Evolutionary conservation across 2,113 vertebrate genomes (phyloP), one percentile per base, ranked within the genome.

Genomic region (Sialia sialis): DNA sequence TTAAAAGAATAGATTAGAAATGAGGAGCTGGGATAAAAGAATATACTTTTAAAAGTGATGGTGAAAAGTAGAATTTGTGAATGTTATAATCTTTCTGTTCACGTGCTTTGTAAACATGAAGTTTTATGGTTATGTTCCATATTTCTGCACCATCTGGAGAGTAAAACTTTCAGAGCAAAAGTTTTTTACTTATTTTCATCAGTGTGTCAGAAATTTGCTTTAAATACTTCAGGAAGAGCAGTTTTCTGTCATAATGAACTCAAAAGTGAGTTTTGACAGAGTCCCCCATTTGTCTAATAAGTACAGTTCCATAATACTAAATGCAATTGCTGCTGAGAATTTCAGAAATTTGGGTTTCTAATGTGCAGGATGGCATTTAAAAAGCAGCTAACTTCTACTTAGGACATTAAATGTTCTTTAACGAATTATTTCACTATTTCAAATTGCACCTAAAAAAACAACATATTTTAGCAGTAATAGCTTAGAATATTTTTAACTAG

Each of bases 1-100:
- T 95, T 94, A 93, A 84, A 96, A 87, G 51, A 89, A 89, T 49
- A n/a, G 67, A 68, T 96, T 55, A n/a, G 30, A 91, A 92, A 62
- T 56, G 8, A 89, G 76, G 88, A 81, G 54, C 54, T 73, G 72
- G 1, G 4, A 73, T 90, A 92, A 59, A 39, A 70, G 96, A 95
- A 93, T 86, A 80, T 16, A 77, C 58, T 84, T 91, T 93, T 54
- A 75, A 73, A 51, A 29, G 29, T 32, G 29, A 41, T 39, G 23
- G 70, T 54, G 3, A 73, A 75, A 95, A 94, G 52, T 49, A 83
- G 81, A 95, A 88, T 92, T 72, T 39, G 62, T 74, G 95, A 94
- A 82, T 84, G 38, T 78, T 63, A 25, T 66, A 91, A 92, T 93
- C 51, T 75, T 94, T 84, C 87, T 90, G 66, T 86, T 86, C 74